Evolutionary conservation across 2,113 vertebrate genomes (phyloP), one percentile per base, ranked within the genome.

Genomic region (Lophius piscatorius): DNA sequence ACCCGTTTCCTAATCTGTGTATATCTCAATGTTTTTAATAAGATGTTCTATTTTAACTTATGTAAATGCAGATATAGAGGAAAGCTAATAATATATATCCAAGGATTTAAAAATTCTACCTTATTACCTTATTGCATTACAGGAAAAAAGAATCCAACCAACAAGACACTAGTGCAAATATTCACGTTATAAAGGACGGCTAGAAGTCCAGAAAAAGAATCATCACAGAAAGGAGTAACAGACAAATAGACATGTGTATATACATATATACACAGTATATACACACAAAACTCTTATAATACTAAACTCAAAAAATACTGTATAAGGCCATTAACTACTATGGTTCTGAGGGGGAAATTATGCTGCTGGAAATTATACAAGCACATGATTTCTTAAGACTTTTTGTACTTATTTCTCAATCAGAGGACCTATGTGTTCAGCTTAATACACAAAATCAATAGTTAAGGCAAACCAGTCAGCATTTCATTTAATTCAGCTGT

Each of bases 1-100:
- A 95, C 94, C 91, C 77, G 92, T 98, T 98, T 98, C 96, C 94
- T 97, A 98, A 96, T 94, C 93, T 93, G 94, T 98, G 96, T 95
- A 99, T 97, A 97, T 93, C 95, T 99, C 84, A 94, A 96, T 97
- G 97, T 98, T 99, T 99, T 98, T 98, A 98, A 95, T 98, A 96
- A 96, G 95, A 99, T 98, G 95, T 95, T 98, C 95, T 97, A 99
- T 99, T 99, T 99, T 98, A 98, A 98, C 98, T 93, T 88, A 97
- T 97, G 95, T 98, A 97, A 94, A 99, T 98, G 93, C 94, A 96
- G 93, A 95, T 95, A 95, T 96, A 96, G 85, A 89, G 94, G 93
- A 98, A 94, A 97, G 94, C 93, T 94, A 94, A 97, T 95, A 96
- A 93, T 94, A 95, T 96, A 88, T 90, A 87, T 78, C 72, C 84